Percentiles rank a stretch among this genome's conserved stretches.
These are phyloP conservation scores for Aporophyla lueneburgensis DNA, from an alignment of 2,888 invertebrate species.

Conservation along the genomic window DNA sequence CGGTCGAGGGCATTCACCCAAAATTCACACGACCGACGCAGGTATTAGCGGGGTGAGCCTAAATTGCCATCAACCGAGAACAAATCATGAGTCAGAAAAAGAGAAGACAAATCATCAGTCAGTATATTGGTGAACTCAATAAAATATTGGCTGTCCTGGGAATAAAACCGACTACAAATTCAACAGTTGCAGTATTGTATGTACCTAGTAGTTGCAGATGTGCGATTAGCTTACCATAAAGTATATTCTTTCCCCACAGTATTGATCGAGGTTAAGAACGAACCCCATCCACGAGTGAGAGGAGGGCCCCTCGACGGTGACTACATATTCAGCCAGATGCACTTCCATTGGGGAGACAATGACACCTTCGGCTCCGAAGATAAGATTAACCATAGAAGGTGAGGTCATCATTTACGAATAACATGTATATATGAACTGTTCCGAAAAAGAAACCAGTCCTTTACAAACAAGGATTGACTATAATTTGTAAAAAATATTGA, in stretches of 20 bases:
- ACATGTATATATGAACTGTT: not conserved
- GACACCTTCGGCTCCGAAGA: slow-evolving; percentile 95
- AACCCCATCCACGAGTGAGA: slow-evolving; percentile 89
- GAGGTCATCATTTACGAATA: slow-evolving; percentile 52
- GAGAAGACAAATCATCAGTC: not conserved
- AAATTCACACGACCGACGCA: too few relatives aligned
- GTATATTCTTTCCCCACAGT: slow-evolving; percentile 83
- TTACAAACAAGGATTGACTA: slow-evolving; percentile 34
- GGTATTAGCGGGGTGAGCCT: not conserved
- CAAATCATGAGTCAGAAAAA: not conserved
- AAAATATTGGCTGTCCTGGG: not conserved
- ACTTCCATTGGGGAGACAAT: slow-evolving; percentile 96
- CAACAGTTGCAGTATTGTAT: not conserved
- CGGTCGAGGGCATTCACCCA: not conserved
- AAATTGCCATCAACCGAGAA: not conserved
- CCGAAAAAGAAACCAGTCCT: slow-evolving; percentile 1
- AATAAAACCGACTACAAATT: not conserved
- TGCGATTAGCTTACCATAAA: not conserved
- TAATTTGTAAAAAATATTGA: slow-evolving; percentile 26
- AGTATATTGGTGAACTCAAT: not conserved
- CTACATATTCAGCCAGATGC: slow-evolving; percentile 94
- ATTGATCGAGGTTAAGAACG: slow-evolving; percentile 90
- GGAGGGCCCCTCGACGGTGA: slow-evolving; percentile 92
- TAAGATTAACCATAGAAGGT: slow-evolving; percentile 92
- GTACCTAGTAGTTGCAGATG: too few relatives aligned